Base-by-base conservation (phyloP, 2,113 vertebrate genomes). In the Pangasianodon gigas region DNA sequence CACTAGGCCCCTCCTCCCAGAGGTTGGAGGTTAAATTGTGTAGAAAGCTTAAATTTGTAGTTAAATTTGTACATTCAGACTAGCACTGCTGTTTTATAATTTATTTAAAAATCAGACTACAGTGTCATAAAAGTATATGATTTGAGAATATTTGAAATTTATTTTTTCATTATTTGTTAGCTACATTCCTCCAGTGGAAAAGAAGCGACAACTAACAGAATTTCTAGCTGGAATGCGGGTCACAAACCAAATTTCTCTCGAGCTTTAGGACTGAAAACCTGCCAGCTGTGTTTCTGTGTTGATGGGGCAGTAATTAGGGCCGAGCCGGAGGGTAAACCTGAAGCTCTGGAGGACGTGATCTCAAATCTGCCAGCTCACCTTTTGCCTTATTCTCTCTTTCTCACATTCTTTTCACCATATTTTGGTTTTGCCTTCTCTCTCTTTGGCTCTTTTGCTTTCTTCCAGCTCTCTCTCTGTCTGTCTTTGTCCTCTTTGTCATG, bases 401-500 rank as follows among this genome's bases (percentile, higher is more conserved):
- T 18, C 60, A n/a, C 46, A 26, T 58, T 69, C 85, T 88, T 65
- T 88, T 88, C 80, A 74, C 85, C 82, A 81, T 37, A 14, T 85
- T 69, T 87, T 52, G 4, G 18, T 52, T 79, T 88, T 69, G 48
- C 65, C 88, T 87, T 16, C 21, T 79, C 86, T 89, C 37, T 86
- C 74, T 10, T 48, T 91, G 18, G 52, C 21, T 48, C 3, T 32
- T 10, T 18, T 75, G 7, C 62, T 69, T 77, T 90, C 32, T 67
- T 79, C 91, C 89, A 81, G 88, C 91, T 86, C 84, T 88, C 58
- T 85, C 87, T 91, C 82, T 24, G 2, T 81, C 88, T 89, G 86
- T 93, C 87, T 89, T 54, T 87, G 88, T 91, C 56, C 62, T 88
- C 92, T 91, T 92, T 69, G 21, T 90, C 62, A 86, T 87, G 54